Evolutionary conservation across 2,113 vertebrate genomes (phyloP).

Genomic region (Austrofundulus limnaeus): DNA sequence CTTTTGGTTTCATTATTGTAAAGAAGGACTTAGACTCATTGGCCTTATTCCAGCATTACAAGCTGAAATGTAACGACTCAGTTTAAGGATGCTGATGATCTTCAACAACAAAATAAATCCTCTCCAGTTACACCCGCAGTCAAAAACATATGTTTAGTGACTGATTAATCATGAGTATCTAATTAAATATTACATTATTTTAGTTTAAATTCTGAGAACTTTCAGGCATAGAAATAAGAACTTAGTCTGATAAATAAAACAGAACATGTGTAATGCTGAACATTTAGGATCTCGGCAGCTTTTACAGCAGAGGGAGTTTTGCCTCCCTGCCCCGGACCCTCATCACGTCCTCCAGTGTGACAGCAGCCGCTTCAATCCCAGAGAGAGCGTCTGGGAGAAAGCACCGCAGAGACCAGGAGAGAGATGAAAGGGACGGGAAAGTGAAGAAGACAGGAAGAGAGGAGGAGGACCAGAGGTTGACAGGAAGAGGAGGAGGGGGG

Average conservation of each 20-base stretch:
- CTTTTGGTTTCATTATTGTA: no score
- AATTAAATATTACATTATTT: neutral
- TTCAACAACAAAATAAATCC: neutral
- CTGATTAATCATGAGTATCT: neutral
- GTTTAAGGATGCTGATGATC: slow-evolving; percentile 1
- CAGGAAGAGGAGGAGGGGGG: slow-evolving; percentile 15
- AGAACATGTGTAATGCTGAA: slow-evolving; percentile 6
- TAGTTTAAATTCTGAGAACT: no score
- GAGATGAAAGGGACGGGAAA: slow-evolving; percentile 55
- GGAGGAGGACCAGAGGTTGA: slow-evolving; percentile 40
- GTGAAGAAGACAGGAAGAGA: slow-evolving; percentile 50
- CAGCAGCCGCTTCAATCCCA: slow-evolving; percentile 48
- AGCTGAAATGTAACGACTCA: neutral
- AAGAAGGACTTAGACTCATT: no score
- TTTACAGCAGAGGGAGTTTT: slow-evolving; percentile 9
- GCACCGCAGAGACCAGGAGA: slow-evolving; percentile 18
- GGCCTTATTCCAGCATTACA: no score
- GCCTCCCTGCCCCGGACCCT: slow-evolving; percentile 25
- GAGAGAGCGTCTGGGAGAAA: slow-evolving; percentile 25
- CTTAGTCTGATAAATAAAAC: neutral
- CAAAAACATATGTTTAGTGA: neutral
- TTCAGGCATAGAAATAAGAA: neutral
- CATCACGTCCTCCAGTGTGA: slow-evolving; percentile 51
- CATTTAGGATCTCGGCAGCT: slow-evolving; percentile 8
- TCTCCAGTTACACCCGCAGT: neutral